Evolutionary conservation across 2,797 vertebrate species (phyloP), one percentile per base, ranked within the genome.

Genomic region (Ptychadena robeensis): DNA sequence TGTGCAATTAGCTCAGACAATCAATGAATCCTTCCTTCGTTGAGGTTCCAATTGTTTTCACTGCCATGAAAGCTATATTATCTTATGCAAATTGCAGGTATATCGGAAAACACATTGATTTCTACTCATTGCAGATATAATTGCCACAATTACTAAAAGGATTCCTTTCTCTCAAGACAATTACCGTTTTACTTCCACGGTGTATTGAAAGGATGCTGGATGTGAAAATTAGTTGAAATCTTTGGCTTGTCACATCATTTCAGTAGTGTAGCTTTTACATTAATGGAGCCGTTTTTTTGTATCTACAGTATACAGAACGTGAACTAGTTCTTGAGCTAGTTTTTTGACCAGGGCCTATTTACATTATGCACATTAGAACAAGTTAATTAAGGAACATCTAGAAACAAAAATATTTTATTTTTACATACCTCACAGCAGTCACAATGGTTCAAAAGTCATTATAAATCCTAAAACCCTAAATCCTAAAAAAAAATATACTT

Each of bases 81-180:
- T 73, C n/a, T 4, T 48, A 76, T 70, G 72, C 53, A 82, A 75
- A 76, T 82, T 69, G 25, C 18, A 28, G 6, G 38, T 22, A 70
- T 61, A 61, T 28, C 27, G 34, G 59, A 74, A 70, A 73, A 48
- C 57, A 37, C 27, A 76, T 82, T 76, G 64, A 82, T 82, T 70
- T 14, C 37, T 9, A 38, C 59, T 82, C 65, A 25, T 44, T 63
- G 63, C 48, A 75, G n/a, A 32, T 31, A 40, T 34, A n/a, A 32
- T 31, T 44, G 63, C 35, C 65, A 35, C 59, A 53, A 65, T 81
- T 73, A 81, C 22, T n/a, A 28, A 18, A 22, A 76, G 37, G 31
- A 38, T 75, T 34, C n/a, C 22, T 31, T 35, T 61, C 53, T 75
- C 31, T 28, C 25, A 9, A 79, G 68, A 68, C 32, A 82, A 76